Evolutionary conservation across 2,797 vertebrate genomes (phyloP), one percentile per base, ranked within the genome.

Genomic region (Intellagama lesueurii): DNA sequence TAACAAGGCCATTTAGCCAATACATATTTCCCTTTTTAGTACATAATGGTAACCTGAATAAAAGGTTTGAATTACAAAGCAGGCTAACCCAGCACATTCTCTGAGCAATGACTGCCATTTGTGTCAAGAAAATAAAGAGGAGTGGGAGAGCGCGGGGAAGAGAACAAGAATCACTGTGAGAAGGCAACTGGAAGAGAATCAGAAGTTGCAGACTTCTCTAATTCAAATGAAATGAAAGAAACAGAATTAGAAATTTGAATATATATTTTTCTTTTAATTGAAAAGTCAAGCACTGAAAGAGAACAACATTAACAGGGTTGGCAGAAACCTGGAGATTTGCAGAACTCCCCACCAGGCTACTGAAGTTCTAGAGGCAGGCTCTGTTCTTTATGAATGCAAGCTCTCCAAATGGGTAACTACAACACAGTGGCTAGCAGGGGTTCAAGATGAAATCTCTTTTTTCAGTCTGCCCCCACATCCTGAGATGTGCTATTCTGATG

Each of bases 1-100:
- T 94, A 95, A 93, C 66, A 89, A 94, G 89, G 88, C 94, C 0
- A 64, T 96, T 96, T 95, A 96, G 89, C 92, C 95, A 95, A 97
- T 95, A 95, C 92, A 93, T 96, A 96, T 97, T 97, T 96, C 94
- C 92, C 91, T 97, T 92, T 96, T 96, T 96, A 96, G 94, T 94
- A 94, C 90, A 87, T 94, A 97, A 96, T 85, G 90, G 95, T 96
- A 96, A 96, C 96, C 96, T 93, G 93, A 96, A 96, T 97, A 97
- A 97, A 97, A 96, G 96, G 95, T 96, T 96, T 96, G 96, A 96
- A 96, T 97, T 97, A 97, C 96, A 96, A 97, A 96, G 94, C 95
- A 96, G 94, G 92, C 95, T 97, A 95, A 94, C 95, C 91, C 91
- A 87, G 91, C 94, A 95, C 93, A 93, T 94, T 95, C 91, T 94